Base-by-base conservation (phyloP, 2,797 vertebrate species). In the Babyrousa celebensis region DNA sequence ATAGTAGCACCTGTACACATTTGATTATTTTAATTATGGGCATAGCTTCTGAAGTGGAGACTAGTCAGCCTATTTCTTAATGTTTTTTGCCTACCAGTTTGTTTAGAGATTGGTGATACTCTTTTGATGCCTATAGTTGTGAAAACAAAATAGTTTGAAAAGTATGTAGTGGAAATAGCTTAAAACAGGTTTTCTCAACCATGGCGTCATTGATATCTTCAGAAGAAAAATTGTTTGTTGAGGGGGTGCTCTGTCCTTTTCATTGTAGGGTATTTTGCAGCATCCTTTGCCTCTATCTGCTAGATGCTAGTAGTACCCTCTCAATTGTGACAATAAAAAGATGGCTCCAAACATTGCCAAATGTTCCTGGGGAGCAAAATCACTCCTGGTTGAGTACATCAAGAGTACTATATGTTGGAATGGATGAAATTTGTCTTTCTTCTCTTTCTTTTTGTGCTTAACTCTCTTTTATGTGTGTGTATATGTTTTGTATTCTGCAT, bases 101-200 rank as follows among this genome's bases (percentile, higher is more conserved):
- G 15, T 27, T 48, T 52, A n/a, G 15, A 72, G 52, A 52, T 36
- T 36, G 27, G 6, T 89, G n/a, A 94, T 83, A 82, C 9, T 85
- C 15, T 78, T 16, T 62, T 48, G 78, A 52, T 85, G 56, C 32
- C 14, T 92, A 20, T n/a, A 71, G 58, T 21, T 56, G 4, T 72
- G 54, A 87, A 87, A 91, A 68, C 17, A 86, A 85, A 91, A 23
- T 74, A 23, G 9, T 16, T 75, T 89, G 43, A 78, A 82, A 71
- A 62, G 20, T 56, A 14, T 32, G 62, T 27, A 36, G 9, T n/a
- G 21, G 36, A 78, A 72, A 92, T 10, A 78, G 25, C 20, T n/a
- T 72, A 43, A 86, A 48, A 48, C 3, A 52, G 5, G 1, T 0
- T 65, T 48, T 83, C 40, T 93, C 21, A 67, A 12, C 1, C 17